Base-by-base conservation (phyloP, 1,140 invertebrate genomes). In the Drosophila teissieri region DNA sequence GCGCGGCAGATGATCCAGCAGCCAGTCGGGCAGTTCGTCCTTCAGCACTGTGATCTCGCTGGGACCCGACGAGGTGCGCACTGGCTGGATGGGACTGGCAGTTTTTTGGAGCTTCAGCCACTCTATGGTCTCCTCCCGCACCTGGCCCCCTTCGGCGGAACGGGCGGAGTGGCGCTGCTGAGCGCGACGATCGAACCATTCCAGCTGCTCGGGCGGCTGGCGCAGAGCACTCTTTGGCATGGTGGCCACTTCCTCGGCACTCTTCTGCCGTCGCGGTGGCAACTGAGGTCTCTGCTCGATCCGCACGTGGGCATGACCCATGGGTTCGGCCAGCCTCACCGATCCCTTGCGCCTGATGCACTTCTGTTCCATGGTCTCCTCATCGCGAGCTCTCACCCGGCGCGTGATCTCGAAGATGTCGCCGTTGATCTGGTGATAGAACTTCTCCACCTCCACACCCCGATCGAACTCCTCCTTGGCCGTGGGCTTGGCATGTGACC, bases 361-460 rank as follows among this genome's bases (percentile, higher is more conserved):
- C 22, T 90, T 90, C 40, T 92, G 91, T 39, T 92, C 91, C 52
- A 92, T 91, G 11, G 86, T 92, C 19, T 92, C 91, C 48, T 92
- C 91, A 36, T 92, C 84, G 8, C 89, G 70, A 1, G 91, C 91
- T 4, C 91, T 65, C 17, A 92, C 91, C 0, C 91, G 55, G 0
- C 91, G 73, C 1, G 90, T 92, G n/a, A 92, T 92, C 51, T 92
- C 91, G 39, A 92, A 92, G 44, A 92, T 92, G 39, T 92, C 90
- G 4, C 91, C 91, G 17, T 92, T 92, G 52, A 92, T 92, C 62
- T 92, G 91, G 54, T 92, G 91, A 76, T 92, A 92, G 77, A 92
- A 92, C 45, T 92, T 92, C 45, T 92, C 91, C 39, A 92, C 91
- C 56, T 91, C 91, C 2, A 92, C 90, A 46, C 91, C 91, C 0